Evolutionary conservation across 1,140 invertebrate genomes (phyloP).

Genomic region (Yoshiicerus persimilis): DNA sequence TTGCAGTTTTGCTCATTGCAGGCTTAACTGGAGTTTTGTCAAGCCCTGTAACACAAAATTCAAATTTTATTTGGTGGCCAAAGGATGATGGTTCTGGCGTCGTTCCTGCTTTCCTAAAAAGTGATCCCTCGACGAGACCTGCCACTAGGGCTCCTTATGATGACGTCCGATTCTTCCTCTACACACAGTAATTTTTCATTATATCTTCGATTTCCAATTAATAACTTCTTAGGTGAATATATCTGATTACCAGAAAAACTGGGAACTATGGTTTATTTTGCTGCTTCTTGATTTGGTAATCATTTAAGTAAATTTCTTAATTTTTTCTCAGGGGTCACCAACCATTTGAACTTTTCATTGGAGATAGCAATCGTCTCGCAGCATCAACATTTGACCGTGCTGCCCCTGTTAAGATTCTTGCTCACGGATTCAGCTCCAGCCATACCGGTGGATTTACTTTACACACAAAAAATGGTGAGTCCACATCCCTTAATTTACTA

Average conservation of each 20-base stretch:
- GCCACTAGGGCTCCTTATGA: background rate
- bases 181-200: background rate
- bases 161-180: background rate
- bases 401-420: background rate
- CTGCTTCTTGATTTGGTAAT: background rate
- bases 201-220: background rate
- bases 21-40: background rate
- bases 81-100: background rate
- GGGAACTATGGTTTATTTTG: too few species aligned
- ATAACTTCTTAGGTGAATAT: background rate
- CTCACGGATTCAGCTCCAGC: conserved; percentile 1
- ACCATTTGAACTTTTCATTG: background rate
- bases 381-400: background rate
- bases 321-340: background rate
- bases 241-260: background rate
- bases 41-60: background rate
- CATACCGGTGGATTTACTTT: background rate
- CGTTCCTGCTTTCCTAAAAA: background rate
- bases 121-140: too few species aligned
- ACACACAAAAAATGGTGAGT: background rate
- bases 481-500: background rate
- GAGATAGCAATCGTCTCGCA: background rate
- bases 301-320: background rate
- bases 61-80: background rate
- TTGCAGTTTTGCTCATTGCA: background rate